Conservation (phyloP, 2,888 invertebrate species). For the Epistrophe grossulariae region DNA sequence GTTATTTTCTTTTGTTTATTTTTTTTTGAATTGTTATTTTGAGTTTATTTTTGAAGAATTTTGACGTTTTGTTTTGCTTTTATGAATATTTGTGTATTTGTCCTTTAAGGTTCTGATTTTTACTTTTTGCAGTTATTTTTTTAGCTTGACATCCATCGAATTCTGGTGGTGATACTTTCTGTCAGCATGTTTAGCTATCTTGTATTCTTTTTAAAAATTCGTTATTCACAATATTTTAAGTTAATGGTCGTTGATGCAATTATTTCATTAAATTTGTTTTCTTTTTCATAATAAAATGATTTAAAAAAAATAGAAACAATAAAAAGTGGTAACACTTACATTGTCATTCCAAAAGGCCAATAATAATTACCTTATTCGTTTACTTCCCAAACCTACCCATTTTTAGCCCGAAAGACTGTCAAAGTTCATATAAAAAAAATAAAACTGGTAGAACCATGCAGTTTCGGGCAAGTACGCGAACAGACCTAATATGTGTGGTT, state of each 20-base stretch:
- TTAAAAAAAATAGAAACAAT: too few species aligned
- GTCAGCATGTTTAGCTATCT: background rate
- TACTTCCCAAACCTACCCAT: too few species aligned
- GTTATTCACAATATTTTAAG: background rate
- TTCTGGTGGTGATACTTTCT: background rate
- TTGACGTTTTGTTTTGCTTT: slow-evolving; percentile 21
- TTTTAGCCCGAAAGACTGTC: too few species aligned
- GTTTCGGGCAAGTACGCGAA: too few species aligned
- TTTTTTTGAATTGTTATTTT: background rate
- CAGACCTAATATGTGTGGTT: too few species aligned
- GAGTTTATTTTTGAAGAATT: background rate
- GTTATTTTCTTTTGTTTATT: slow-evolving; percentile 16
- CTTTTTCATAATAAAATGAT: too few species aligned
- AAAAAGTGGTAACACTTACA: too few species aligned
- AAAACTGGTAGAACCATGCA: too few species aligned
- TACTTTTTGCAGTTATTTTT: background rate
- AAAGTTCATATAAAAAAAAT: too few species aligned
- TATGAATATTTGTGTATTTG: background rate
- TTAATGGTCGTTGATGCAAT: background rate
- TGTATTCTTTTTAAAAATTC: background rate
- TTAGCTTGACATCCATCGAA: background rate
- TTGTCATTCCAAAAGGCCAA: too few species aligned
- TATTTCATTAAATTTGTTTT: background rate
- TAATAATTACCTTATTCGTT: too few species aligned
- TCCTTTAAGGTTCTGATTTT: background rate